Conservation (phyloP, 2,797 vertebrate species). For the Cynodonichthys magdalenae region DNA sequence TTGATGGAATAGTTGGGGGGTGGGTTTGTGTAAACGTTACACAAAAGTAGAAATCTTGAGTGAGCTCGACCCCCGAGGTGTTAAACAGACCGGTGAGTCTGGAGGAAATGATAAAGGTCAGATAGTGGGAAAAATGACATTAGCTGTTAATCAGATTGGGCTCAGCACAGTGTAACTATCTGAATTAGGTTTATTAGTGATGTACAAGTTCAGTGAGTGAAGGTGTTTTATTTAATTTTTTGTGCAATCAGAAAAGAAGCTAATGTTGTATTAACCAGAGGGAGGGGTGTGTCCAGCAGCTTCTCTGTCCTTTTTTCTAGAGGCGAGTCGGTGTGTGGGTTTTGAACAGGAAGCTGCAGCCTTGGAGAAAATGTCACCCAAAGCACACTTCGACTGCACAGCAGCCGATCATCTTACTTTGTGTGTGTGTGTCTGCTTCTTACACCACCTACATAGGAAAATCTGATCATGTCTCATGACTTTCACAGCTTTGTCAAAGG, state of each 20-base stretch:
- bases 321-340: constrained; percentile 79
- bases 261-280: constrained; percentile 1
- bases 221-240: not conserved
- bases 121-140: constrained; percentile 42
- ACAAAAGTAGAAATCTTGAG: constrained; percentile 34
- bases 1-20: not conserved
- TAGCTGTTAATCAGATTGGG: constrained; percentile 33
- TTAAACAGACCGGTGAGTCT: constrained; percentile 17
- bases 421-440: constrained; percentile 47
- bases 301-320: constrained; percentile 40
- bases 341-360: constrained; percentile 88
- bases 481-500: constrained; percentile 70
- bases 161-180: constrained; percentile 1
- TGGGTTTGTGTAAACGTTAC: constrained; percentile 17
- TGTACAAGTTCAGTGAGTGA: not conserved
- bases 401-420: constrained; percentile 68
- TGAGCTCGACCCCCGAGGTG: constrained; percentile 46
- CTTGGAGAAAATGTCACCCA: constrained; percentile 83
- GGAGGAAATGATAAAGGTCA: constrained; percentile 41
- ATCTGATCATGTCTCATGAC: constrained; percentile 73
- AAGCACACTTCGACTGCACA: constrained; percentile 55
- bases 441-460: constrained; percentile 97
- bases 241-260: constrained; percentile 8
- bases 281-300: constrained; percentile 59
- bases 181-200: not conserved